Evolutionary conservation across 2,888 invertebrate genomes (phyloP), one percentile per base, ranked within the genome.

Genomic region (Leptopterna dolabrata): DNA sequence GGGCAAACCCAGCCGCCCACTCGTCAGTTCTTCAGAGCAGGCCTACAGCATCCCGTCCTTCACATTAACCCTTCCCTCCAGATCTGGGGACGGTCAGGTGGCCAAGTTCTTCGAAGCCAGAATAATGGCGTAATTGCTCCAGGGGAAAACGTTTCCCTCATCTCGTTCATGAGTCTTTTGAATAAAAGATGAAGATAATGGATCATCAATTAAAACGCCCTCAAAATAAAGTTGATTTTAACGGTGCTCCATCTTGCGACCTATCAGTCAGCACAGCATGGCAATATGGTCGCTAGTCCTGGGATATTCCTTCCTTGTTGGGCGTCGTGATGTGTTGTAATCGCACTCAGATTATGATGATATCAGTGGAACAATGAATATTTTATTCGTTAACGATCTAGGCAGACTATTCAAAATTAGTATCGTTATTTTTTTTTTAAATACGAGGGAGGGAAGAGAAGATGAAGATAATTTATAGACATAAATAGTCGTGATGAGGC

Each of bases 1-100:
- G 78, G 78, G 78, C 78, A 78, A 19, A 78, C 24, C 24, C 24
- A 7, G 27, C 63, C 78, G 45, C 78, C 78, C 45, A 78, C 78
- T 78, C 78, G 78, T 43, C 63, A 63, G 19, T 24, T 63, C 24
- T 63, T 63, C 63, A 63, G 9, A 24, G 24, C 63, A 63, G 27
- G 63, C 63, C 63, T 63, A 63, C 63, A 63, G 63, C 63, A 63
- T 63, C 24, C 24, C 63, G 63, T 63, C 63, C 63, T 63, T 63
- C 63, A 63, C 63, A 63, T 63, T 63, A 63, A n/a, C 63, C 27
- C 63, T 7, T 7, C 36, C 63, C 36, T 7, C 36, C 36, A 7
- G 36, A 36, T 36, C 36, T 36, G 24, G 24, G 63, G 63, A 63
- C 63, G 24, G 63, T 63, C 63, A 63, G 63, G 63, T 63, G 63